Conservation (phyloP, 2,113 vertebrate genomes). For the Corythornis vintsioides region DNA sequence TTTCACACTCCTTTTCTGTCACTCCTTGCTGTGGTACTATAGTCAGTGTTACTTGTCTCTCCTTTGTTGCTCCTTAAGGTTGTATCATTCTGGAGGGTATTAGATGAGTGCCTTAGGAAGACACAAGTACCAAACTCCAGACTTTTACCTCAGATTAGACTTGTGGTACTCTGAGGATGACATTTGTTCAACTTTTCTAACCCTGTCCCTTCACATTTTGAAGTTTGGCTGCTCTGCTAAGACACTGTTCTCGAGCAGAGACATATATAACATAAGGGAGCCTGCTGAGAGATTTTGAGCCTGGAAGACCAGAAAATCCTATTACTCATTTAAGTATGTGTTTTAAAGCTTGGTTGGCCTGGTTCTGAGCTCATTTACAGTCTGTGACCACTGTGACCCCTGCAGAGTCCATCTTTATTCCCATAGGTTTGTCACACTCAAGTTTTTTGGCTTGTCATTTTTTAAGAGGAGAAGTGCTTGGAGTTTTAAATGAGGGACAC, state of each 20-base stretch:
- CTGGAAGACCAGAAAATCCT: slow-evolving; percentile 11
- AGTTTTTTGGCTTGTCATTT: neutral
- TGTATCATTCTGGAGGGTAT: neutral
- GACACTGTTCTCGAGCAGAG: neutral
- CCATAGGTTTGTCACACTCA: neutral
- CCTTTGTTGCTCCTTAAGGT: neutral
- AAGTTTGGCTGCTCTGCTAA: neutral
- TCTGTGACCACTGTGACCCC: neutral
- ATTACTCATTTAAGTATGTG: neutral
- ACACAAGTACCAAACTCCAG: neutral
- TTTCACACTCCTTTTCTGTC: slow-evolving; percentile 34
- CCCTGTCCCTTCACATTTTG: neutral
- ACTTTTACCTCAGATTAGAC: neutral
- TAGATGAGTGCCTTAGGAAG: neutral
- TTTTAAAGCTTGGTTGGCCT: slow-evolving; percentile 18
- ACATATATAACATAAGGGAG: neutral
- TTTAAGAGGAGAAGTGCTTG: slow-evolving; percentile 20
- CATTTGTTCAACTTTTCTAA: neutral
- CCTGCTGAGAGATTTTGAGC: slow-evolving; percentile 18
- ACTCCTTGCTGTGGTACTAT: slow-evolving; percentile 3
- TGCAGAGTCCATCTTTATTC: slow-evolving; percentile 23
- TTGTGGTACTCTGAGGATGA: neutral
- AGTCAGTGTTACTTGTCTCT: neutral
- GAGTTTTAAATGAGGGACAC: slow-evolving; percentile 26
- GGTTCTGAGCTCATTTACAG: slow-evolving; percentile 15